Evolutionary conservation across 2,113 vertebrate species (phyloP), one percentile per base, ranked within the genome.

Genomic region (Corythornis madagascariensis): DNA sequence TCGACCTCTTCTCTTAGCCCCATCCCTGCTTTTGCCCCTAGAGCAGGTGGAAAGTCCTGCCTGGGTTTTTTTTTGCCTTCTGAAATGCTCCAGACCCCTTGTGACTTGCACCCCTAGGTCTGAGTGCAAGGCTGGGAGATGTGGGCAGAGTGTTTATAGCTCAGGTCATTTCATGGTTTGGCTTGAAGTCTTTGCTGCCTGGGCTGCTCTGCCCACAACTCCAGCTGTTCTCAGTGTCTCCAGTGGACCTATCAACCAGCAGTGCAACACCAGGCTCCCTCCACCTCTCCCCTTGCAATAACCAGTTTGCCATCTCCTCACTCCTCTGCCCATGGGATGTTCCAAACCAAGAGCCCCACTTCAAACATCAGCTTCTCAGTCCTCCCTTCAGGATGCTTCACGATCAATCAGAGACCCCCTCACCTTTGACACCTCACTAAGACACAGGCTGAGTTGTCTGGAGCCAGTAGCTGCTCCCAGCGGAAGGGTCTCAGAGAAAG

Each of bases 231-330:
- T 53, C 69, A 14, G 42, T 0, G 11, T 42, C 71, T 59, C 52
- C 38, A 18, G 0, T 0, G 71, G 56, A 24, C 17, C 45, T 45
- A 10, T 2, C n/a, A 33, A 1, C 9, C 0, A 0, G 5, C 13
- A 15, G 13, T 16, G 22, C 43, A n/a, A 1, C 24, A 9, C 6
- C 4, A 35, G 47, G 17, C 16, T 86, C 53, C 31, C 35, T 52
- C 42, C 66, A 42, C 11, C 33, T 29, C 11, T 33, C 24, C 15
- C 19, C 29, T 60, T n/a, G 3, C 21, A 6, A 12, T 3, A 25
- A 63, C 24, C 47, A 59, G n/a, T 16, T 19, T 67, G 33, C 16
- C 31, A 26, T 57, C 40, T 1, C 15, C 35, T 69, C 59, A 8
- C 10, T 19, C 55, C 25, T 61, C n/a, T 66, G 35, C 42, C 69